A percentile compares a stretch with the other conserved stretches of the same genome.
Conservation (phyloP, 30 jellyfish, hydroid and myxozoan genomes). For the Chironex yamaguchii region DNA sequence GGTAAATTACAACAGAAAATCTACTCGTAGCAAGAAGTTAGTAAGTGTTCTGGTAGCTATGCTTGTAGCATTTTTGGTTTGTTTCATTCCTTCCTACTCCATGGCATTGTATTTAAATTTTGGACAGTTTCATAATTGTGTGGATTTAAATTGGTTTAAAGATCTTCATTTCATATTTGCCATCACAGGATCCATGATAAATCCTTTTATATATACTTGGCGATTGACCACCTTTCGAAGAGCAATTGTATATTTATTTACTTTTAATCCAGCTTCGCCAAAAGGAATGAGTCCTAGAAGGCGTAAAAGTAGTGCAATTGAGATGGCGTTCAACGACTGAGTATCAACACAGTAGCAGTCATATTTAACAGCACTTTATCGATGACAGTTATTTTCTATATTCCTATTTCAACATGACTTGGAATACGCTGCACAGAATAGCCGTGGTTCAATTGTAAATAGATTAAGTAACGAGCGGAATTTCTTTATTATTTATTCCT, state of each 20-base stretch:
- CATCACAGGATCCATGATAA: slow-evolving; percentile 69
- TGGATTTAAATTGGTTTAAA: slow-evolving; percentile 64
- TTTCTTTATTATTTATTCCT: no score
- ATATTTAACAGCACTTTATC: no score
- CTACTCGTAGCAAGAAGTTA: slow-evolving; percentile 9
- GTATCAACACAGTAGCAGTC: no score
- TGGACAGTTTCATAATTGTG: slow-evolving; percentile 2
- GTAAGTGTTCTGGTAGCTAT: slow-evolving; percentile 31
- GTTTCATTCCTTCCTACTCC: slow-evolving; percentile 57
- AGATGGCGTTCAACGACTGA: no score
- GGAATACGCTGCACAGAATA: no score
- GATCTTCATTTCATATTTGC: slow-evolving; percentile 63
- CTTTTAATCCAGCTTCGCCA: no score
- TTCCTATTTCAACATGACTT: no score
- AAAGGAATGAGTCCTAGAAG: no score
- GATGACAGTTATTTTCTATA: no score
- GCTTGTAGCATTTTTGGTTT: slow-evolving; percentile 33
- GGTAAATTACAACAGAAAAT: neutral
- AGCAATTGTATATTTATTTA: slow-evolving; percentile 7
- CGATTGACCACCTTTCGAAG: slow-evolving; percentile 67
- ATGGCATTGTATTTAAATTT: slow-evolving; percentile 41
- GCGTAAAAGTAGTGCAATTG: no score
- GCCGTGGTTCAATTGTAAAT: no score
- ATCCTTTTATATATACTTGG: slow-evolving; percentile 70
- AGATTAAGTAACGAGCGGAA: no score